Evolutionary conservation across 2,797 vertebrate species (phyloP), one percentile per base, ranked within the genome.

Genomic region (Lithobates pipiens): DNA sequence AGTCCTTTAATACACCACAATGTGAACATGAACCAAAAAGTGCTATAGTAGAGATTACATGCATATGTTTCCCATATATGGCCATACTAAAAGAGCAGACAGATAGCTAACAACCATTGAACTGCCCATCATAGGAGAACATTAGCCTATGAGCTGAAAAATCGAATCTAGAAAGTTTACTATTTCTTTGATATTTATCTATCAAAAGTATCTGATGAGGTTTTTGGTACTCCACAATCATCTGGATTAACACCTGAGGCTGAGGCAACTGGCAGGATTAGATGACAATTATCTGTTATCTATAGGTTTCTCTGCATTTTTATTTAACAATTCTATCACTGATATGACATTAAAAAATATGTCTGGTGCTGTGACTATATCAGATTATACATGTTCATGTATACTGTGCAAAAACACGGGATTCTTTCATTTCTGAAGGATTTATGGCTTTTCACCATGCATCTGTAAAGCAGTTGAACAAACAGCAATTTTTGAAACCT

Each of bases 401-500:
- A 83, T 76, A 54, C 44, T 69, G 76, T 27, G 63, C 63, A 54
- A 76, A 36, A 77, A 6, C 50, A 68, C 29, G 23, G 16, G 18
- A 34, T 72, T 67, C 63, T 73, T 84, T 84, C 21, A 42, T 74
- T 80, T 85, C 65, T 39, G 25, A 73, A 46, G 46, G 29, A 71
- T 84, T 84, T 73, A 46, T 54, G 27, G 67, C 8, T 46, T 54
- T 73, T 42, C 3, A 85, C 23, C 16, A 32, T 65, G 10, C 65
- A 54, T 79, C 39, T 27, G 69, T 32, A 80, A 85, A 93, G 91
- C 91, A 93, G 91, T 92, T 94, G 93, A 93, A 91, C 87, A 82
- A 95, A 92, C 91, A 94, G 93, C 90, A 93, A 94, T 93, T 94
- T 95, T 94, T 92, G 11, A 95, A 93, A 93, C 92, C 86, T 86